phyloP scores from a whole-genome alignment of 1,140 invertebrate genomes.

The Cyrtorhinus lividipennis region DNA sequence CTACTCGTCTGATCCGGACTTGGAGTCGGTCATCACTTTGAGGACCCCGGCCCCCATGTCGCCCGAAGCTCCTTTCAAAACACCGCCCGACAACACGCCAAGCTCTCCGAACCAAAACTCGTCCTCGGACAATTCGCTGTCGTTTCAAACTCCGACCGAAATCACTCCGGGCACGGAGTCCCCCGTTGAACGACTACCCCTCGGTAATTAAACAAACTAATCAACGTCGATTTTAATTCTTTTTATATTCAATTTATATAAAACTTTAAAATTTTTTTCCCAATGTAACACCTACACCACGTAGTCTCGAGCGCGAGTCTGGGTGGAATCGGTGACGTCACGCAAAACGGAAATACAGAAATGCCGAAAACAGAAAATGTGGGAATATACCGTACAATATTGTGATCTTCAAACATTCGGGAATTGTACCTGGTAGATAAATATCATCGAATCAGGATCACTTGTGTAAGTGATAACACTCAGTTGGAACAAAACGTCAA shows the following conservation, averaged over 20 bases:
- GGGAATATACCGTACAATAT: no score
- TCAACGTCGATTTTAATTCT: neutral
- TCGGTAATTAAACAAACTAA: neutral
- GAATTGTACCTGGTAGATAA: no score
- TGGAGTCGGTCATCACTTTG: constrained; percentile 1
- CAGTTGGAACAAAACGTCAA: no score
- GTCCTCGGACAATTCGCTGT: constrained; percentile 16
- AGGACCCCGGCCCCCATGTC: neutral
- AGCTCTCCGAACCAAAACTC: constrained; percentile 16
- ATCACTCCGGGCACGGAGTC: constrained; percentile 17
- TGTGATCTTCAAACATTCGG: no score
- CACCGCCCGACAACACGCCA: constrained; percentile 18
- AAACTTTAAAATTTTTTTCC: neutral
- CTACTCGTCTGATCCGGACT: constrained; percentile 10
- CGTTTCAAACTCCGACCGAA: constrained; percentile 21
- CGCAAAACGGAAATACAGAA: no score
- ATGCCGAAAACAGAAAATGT: no score
- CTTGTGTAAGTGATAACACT: no score
- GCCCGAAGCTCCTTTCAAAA: constrained; percentile 18
- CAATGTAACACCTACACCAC: no score
- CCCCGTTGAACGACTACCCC: constrained; percentile 10
- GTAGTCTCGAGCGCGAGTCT: no score
- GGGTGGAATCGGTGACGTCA: no score
- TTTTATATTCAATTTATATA: neutral
- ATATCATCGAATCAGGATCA: no score